Evolutionary conservation across 2,888 invertebrate species (phyloP).

Genomic region (Allophyes oxyacanthae): DNA sequence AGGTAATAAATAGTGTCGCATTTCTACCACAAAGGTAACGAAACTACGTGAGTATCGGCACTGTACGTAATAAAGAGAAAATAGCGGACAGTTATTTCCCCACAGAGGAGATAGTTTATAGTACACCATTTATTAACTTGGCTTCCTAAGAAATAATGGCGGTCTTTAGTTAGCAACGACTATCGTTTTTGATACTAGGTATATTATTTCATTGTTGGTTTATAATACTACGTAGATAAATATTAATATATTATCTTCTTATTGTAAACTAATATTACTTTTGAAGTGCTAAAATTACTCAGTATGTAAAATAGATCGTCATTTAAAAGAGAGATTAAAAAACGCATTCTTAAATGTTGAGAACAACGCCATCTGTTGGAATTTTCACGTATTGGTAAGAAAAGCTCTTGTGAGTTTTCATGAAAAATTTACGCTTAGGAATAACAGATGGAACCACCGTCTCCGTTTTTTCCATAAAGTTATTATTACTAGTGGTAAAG

Average conservation of each 20-base stretch:
- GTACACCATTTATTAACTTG: constrained; percentile 26
- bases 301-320: too few relatives aligned
- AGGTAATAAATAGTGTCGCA: constrained; percentile 23
- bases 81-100: constrained; percentile 29
- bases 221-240: too few relatives aligned
- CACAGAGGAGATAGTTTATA: constrained; percentile 35
- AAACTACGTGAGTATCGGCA: constrained; percentile 31
- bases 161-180: constrained; percentile 16
- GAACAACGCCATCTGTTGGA: constrained; percentile 51
- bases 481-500: too few relatives aligned
- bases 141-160: constrained; percentile 19
- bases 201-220: too few relatives aligned
- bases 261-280: too few relatives aligned
- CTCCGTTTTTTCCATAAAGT: not conserved
- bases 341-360: not conserved
- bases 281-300: too few relatives aligned
- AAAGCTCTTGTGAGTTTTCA: constrained; percentile 9
- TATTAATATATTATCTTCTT: too few relatives aligned
- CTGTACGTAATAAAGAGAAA: constrained; percentile 28
- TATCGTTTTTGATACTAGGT: constrained; percentile 1
- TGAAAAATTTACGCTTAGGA: not conserved
- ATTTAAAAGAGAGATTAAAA: not conserved
- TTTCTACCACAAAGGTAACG: constrained; percentile 10
- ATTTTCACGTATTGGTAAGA: constrained; percentile 3
- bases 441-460: constrained; percentile 35